phyloP scores from a whole-genome alignment of 2,797 vertebrate genomes.

The Sebastes steindachneri region DNA sequence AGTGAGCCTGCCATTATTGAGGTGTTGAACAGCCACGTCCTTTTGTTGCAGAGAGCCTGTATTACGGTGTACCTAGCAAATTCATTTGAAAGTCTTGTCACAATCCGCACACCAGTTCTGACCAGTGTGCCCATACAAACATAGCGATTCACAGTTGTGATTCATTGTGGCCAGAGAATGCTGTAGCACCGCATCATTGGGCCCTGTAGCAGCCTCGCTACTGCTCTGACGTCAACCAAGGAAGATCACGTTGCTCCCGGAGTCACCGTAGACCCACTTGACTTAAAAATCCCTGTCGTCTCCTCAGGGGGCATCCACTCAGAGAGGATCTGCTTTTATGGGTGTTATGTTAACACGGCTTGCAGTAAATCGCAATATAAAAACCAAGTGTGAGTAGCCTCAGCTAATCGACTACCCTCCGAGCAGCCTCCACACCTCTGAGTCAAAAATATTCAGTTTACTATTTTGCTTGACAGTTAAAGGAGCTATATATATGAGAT shows the following conservation, averaged over 20 bases:
- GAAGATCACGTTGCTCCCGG: conserved; percentile 28
- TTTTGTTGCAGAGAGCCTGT: not conserved
- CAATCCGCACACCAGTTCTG: not conserved
- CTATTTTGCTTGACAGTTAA: not conserved
- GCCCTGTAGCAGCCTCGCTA: not conserved
- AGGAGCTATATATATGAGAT: not conserved
- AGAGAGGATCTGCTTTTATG: conserved; percentile 35
- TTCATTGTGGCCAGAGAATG: conserved; percentile 20
- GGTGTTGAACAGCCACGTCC: not conserved
- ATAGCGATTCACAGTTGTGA: conserved; percentile 8
- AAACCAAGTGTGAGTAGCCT: not conserved
- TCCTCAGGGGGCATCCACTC: not conserved
- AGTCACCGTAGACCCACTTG: not conserved
- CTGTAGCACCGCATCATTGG: not conserved
- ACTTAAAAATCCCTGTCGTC: conserved; percentile 1
- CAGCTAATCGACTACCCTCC: not conserved
- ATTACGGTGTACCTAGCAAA: not conserved
- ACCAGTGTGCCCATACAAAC: not conserved
- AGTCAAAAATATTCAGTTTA: not conserved
- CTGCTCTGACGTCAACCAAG: conserved; percentile 23
- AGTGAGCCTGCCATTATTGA: not conserved
- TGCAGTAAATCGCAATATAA: conserved; percentile 1
- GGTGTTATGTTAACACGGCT: conserved; percentile 1
- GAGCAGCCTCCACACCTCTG: not conserved
- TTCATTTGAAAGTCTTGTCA: not conserved